Percentiles rank a stretch among this genome's conserved stretches.
These are phyloP conservation scores for Hippocampus barbouri DNA, from an alignment of 2,113 vertebrate genomes.

Conservation along the genomic window DNA sequence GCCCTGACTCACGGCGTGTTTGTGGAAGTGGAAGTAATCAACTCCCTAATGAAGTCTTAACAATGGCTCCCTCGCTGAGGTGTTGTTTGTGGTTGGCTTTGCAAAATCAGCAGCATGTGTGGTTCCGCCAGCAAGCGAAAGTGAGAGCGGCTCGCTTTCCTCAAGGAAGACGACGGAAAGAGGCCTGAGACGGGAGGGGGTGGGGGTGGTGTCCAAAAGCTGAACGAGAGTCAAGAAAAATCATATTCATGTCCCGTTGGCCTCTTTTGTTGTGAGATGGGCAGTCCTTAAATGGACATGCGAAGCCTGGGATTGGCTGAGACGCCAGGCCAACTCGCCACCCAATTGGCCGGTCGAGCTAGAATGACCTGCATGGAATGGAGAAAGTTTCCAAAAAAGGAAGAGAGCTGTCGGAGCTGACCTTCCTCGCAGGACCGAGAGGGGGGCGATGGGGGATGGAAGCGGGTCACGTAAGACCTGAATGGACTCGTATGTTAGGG, in stretches of 20 bases:
- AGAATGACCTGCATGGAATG: constrained; percentile 81
- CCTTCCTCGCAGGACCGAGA: constrained; percentile 77
- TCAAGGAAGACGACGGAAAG: not conserved
- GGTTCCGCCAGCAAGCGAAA: not conserved
- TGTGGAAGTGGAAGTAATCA: constrained; percentile 70
- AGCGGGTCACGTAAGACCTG: constrained; percentile 28
- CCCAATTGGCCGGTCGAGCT: constrained; percentile 73
- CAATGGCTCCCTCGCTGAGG: constrained; percentile 69
- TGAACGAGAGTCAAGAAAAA: constrained; percentile 38
- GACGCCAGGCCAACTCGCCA: constrained; percentile 59
- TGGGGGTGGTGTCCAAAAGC: constrained; percentile 4
- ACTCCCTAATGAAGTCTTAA: constrained; percentile 71
- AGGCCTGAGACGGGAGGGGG: constrained; percentile 4
- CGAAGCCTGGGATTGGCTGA: constrained; percentile 72
- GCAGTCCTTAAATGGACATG: constrained; percentile 88
- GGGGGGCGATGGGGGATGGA: constrained; percentile 25
- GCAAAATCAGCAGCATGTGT: constrained; percentile 34
- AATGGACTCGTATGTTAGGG: constrained; percentile 21
- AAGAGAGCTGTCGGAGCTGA: constrained; percentile 70
- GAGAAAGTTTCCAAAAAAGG: constrained; percentile 91
- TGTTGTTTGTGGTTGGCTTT: constrained; percentile 61
- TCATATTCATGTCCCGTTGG: constrained; percentile 53
- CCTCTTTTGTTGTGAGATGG: constrained; percentile 63
- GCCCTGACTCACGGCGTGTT: constrained; percentile 66
- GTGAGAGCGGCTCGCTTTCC: constrained; percentile 2